These are phyloP conservation scores for Chaenodraco wilsoni DNA, from an alignment of 2,797 vertebrate genomes.

Conservation along the genomic window DNA sequence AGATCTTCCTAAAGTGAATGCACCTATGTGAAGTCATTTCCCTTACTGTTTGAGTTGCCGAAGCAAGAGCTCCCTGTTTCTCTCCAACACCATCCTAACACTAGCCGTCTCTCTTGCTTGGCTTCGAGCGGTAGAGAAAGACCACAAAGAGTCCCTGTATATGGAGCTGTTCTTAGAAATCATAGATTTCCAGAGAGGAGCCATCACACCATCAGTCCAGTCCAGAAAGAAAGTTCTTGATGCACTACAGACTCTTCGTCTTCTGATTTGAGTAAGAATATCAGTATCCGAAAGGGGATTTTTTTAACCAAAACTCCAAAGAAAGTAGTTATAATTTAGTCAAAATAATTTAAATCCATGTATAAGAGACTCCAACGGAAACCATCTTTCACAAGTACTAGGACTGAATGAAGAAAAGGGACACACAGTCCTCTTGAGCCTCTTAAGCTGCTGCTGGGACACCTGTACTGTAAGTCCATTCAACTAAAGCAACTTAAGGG, in stretches of 20 bases:
- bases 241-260: neutral
- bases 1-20: neutral
- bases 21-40: neutral
- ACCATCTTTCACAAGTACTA: neutral
- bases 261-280: constrained; percentile 8
- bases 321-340: neutral
- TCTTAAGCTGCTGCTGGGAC: constrained; percentile 57
- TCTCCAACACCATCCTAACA: constrained; percentile 56
- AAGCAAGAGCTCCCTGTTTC: constrained; percentile 50
- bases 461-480: constrained; percentile 45
- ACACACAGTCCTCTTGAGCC: constrained; percentile 32
- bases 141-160: constrained; percentile 72
- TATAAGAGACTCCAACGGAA: constrained; percentile 16
- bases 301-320: constrained; percentile 5
- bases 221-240: neutral
- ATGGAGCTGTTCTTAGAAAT: constrained; percentile 63
- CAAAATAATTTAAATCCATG: constrained; percentile 8
- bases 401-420: neutral
- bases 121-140: constrained; percentile 47
- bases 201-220: constrained; percentile 41
- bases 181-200: constrained; percentile 72
- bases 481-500: constrained; percentile 57
- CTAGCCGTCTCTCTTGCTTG: constrained; percentile 48
- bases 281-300: neutral
- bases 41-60: constrained; percentile 66